Base-by-base conservation (phyloP, 1,140 invertebrate genomes). In the Eriosoma lanigerum region DNA sequence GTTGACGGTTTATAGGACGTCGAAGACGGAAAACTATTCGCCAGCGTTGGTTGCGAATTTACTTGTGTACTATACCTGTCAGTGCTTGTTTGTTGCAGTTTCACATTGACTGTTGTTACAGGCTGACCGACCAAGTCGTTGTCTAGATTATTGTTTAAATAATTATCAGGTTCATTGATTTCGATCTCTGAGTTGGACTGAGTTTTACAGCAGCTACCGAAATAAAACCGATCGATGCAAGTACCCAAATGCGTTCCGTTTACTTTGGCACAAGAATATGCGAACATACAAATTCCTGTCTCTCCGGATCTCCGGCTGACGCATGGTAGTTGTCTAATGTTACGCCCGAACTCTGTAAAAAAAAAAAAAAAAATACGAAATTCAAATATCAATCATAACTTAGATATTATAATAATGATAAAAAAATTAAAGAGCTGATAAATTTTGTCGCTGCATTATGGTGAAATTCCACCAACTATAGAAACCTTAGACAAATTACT, bases 201-300 rank as follows among this genome's bases (percentile, higher is more conserved):
- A 58, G 93, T 87, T 83, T 92, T 92, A 86, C 95, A 97, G 84
- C 95, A 96, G 46, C 93, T 95, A 58, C 94, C 94, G 84, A 96
- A 95, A 86, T 95, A 96, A 86, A 96, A 96, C 68, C 93, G 90
- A 86, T 97, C 94, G 84, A 95, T 94, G 85, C 95, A 97, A 6
- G 93, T 95, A 70, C 94, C 94, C 81, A 96, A 87, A 84, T 96
- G 94, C 2, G 93, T 94, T 44, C 95, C 95, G 85, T 96, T 96
- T 38, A 92, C 90, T 88, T 96, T 95, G 48, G 94, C 90, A 84
- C 96, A 97, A 82, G 95, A 93, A 86, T 95, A 95, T 76, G 94
- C 94, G 85, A 97, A 96, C 95, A 97, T 97, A 84, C 95, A 97
- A 12, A 94, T 89, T 12, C 95, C 95, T 75, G 90, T 91, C 82